Evolutionary conservation across 2,888 invertebrate genomes (phyloP).

Genomic region (Melanostoma mellinum): DNA sequence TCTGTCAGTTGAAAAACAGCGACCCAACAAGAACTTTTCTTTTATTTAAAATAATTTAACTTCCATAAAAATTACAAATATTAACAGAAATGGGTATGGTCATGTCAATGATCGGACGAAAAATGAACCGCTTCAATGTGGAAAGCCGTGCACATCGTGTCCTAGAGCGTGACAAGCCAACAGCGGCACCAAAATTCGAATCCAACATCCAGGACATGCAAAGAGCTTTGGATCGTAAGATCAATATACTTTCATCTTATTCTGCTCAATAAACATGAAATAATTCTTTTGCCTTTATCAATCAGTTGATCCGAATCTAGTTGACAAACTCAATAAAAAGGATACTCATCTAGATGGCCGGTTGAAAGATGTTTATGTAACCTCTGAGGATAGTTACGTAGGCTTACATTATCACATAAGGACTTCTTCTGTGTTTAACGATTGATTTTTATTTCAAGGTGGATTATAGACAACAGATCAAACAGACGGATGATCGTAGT

Average conservation of each 20-base stretch:
- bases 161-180: slow-evolving; percentile 87
- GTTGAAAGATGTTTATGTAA: slow-evolving; percentile 89
- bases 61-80: slow-evolving; percentile 12
- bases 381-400: slow-evolving; percentile 85
- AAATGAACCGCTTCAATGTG: slow-evolving; percentile 87
- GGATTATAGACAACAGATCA: slow-evolving; percentile 76
- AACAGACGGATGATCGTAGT: slow-evolving; percentile 80
- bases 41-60: slow-evolving; percentile 11
- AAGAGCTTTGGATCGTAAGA: slow-evolving; percentile 83
- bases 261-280: not conserved
- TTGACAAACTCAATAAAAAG: slow-evolving; percentile 86
- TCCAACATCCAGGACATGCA: slow-evolving; percentile 85
- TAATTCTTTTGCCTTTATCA: not conserved
- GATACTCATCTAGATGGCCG: slow-evolving; percentile 85
- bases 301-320: slow-evolving; percentile 84
- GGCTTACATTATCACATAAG: slow-evolving; percentile 75
- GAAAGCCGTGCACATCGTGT: slow-evolving; percentile 89
- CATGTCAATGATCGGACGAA: slow-evolving; percentile 84
- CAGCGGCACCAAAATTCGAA: slow-evolving; percentile 87
- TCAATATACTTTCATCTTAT: not conserved
- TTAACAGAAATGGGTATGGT: slow-evolving; percentile 85
- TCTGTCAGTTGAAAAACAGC: slow-evolving; percentile 37
- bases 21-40: slow-evolving; percentile 11
- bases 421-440: not conserved
- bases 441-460: slow-evolving; percentile 75